Percentiles rank a stretch among this genome's conserved stretches.
phyloP scores from a whole-genome alignment of 2,113 vertebrate species.

The Catharus bicknelli region DNA sequence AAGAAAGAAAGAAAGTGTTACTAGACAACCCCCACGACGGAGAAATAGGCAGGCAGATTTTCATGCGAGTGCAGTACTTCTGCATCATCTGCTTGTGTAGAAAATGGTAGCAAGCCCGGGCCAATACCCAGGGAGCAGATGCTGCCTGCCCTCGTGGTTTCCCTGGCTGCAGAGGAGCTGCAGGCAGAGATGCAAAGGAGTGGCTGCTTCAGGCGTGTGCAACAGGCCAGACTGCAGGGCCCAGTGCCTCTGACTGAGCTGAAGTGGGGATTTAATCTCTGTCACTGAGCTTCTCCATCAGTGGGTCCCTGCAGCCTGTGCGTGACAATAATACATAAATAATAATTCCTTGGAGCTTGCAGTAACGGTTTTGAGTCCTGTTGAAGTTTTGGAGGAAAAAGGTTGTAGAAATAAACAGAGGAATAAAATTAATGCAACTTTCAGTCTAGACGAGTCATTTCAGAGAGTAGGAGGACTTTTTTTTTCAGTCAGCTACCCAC shows the following conservation, averaged over 20 bases:
- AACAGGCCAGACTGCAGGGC: neutral
- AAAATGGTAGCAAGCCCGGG: neutral
- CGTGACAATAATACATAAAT: neutral
- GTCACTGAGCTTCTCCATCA: neutral
- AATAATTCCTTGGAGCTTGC: neutral
- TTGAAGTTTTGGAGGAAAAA: neutral
- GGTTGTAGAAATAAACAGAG: neutral
- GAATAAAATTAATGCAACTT: neutral
- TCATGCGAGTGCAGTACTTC: neutral
- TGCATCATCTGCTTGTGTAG: neutral
- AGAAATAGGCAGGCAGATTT: neutral
- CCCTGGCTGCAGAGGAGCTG: neutral
- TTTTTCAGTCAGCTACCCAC: neutral
- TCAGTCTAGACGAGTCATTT: neutral
- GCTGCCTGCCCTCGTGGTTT: neutral
- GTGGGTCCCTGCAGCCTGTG: neutral
- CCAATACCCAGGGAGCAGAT: accelerated
- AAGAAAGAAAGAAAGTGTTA: neutral
- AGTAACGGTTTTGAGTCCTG: neutral
- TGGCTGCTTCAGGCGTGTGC: accelerated
- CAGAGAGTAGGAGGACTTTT: neutral
- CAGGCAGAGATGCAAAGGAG: neutral
- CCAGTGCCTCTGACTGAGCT: accelerated
- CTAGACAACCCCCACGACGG: neutral
- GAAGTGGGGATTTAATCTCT: neutral